Evolutionary conservation across 2,888 invertebrate species (phyloP).

Genomic region (Drosophila nigricruria): DNA sequence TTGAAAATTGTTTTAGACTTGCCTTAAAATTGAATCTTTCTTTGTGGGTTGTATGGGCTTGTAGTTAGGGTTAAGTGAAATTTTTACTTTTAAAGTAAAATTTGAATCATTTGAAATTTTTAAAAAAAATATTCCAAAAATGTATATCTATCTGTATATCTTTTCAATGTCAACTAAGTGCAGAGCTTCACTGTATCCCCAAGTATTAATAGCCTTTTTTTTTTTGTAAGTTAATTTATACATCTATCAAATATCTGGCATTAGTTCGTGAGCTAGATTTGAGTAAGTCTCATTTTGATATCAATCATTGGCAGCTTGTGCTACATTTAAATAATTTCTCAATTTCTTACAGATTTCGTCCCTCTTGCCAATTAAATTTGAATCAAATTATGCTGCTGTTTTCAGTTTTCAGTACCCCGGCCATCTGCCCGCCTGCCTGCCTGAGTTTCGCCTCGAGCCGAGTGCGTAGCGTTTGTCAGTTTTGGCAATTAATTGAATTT

Average conservation of each 20-base stretch:
- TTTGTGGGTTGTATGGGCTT: no score
- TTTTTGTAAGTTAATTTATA: background rate
- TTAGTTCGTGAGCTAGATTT: background rate
- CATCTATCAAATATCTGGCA: slow-evolving; percentile 3
- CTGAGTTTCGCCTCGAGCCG: slow-evolving; percentile 27
- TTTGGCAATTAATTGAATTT: slow-evolving; percentile 81
- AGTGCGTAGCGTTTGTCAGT: slow-evolving; percentile 63
- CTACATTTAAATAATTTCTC: slow-evolving; percentile 70
- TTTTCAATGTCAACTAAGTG: background rate
- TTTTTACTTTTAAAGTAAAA: no score
- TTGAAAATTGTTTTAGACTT: background rate
- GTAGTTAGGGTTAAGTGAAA: background rate
- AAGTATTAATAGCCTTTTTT: background rate
- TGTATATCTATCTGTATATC: no score
- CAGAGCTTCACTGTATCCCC: background rate
- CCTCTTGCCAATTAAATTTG: slow-evolving; percentile 69
- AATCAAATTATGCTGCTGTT: slow-evolving; percentile 69
- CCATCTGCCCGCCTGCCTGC: background rate
- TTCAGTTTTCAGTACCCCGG: background rate
- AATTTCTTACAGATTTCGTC: slow-evolving; percentile 58
- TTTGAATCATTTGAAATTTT: no score
- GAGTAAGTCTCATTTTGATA: slow-evolving; percentile 1
- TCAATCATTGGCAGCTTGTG: slow-evolving; percentile 43
- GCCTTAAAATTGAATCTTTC: no score
- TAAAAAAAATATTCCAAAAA: no score